Conservation (phyloP, 2,797 vertebrate genomes). For the Buphagus erythrorhynchus region DNA sequence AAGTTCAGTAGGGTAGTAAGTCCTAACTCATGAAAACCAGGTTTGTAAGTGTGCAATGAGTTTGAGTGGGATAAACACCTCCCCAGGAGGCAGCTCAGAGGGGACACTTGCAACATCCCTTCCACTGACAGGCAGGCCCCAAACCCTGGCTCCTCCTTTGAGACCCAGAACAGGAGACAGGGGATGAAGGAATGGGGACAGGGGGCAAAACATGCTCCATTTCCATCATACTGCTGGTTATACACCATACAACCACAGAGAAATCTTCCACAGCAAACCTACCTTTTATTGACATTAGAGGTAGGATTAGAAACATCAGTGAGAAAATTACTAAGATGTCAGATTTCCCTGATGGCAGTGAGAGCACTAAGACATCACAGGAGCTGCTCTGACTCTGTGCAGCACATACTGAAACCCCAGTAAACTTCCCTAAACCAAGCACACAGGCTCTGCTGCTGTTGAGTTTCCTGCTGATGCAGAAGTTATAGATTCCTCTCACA, state of each 20-base stretch:
- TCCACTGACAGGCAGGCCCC: background rate
- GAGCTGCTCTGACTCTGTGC: background rate
- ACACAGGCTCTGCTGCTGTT: fast-evolving
- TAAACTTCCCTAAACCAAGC: background rate
- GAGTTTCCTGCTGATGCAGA: background rate
- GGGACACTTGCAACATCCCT: background rate
- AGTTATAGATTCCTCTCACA: background rate
- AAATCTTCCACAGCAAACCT: background rate
- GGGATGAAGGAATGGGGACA: background rate
- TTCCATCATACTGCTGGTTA: background rate
- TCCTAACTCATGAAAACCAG: background rate
- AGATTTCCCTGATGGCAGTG: background rate
- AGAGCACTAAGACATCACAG: background rate
- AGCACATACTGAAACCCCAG: background rate
- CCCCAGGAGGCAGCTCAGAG: background rate
- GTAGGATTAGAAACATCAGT: background rate
- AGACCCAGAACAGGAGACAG: fast-evolving
- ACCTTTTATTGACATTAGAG: background rate
- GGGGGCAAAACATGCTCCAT: background rate
- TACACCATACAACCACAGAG: background rate
- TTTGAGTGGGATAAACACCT: background rate
- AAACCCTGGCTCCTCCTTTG: background rate
- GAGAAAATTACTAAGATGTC: background rate
- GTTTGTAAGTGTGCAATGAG: background rate
- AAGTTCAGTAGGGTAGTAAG: background rate